These are phyloP conservation scores for Paramisgurnus dabryanus DNA, from an alignment of 2,113 vertebrate species.

Conservation along the genomic window DNA sequence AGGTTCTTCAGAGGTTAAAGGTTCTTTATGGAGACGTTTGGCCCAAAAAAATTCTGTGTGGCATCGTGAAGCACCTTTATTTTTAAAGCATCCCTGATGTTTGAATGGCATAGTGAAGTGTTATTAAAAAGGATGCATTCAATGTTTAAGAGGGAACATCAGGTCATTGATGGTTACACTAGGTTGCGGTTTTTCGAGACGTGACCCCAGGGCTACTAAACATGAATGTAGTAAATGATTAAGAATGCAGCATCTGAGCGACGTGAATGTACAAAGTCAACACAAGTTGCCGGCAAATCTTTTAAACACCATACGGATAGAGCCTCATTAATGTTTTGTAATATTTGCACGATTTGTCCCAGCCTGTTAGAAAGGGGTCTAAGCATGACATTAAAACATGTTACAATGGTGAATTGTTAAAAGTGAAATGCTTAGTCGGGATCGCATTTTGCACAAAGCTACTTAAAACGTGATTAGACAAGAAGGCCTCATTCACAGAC, in stretches of 20 bases:
- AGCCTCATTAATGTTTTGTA: constrained; percentile 43
- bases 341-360: constrained; percentile 47
- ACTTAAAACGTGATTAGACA: constrained; percentile 54
- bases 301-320: background rate
- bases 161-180: background rate
- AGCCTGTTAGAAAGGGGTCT: constrained; percentile 33
- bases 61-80: too few species aligned
- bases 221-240: constrained; percentile 22
- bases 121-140: background rate
- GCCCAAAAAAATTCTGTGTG: too few species aligned
- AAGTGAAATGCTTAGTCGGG: constrained; percentile 44
- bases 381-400: constrained; percentile 17
- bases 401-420: constrained; percentile 52
- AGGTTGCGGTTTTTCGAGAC: background rate
- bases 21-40: too few species aligned
- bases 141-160: background rate
- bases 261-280: constrained; percentile 15
- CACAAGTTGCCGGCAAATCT: background rate
- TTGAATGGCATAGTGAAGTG: background rate
- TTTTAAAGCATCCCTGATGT: background rate
- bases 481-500: constrained; percentile 43
- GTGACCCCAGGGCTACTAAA: background rate
- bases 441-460: constrained; percentile 53
- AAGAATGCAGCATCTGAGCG: constrained; percentile 10
- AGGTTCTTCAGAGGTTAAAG: too few species aligned